These are phyloP conservation scores for Drosophila parabipectinata DNA, from an alignment of 1,140 invertebrate genomes.

Conservation along the genomic window DNA sequence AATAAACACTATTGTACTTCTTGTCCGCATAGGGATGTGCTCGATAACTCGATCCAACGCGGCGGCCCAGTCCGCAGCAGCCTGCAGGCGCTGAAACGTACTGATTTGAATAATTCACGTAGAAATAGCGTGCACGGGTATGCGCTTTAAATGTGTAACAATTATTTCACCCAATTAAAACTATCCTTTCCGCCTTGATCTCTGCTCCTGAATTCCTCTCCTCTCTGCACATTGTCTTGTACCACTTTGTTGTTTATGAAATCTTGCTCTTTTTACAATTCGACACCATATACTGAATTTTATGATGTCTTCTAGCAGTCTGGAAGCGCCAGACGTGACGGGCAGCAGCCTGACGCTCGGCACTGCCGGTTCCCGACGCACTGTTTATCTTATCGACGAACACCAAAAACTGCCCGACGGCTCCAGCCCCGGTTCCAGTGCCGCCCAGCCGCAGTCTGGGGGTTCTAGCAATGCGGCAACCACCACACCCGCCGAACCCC, in stretches of 20 bases:
- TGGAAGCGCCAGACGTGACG: conserved; percentile 83
- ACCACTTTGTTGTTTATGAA: conserved; percentile 10
- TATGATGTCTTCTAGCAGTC: conserved; percentile 50
- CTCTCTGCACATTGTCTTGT: conserved; percentile 7
- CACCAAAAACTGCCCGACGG: conserved; percentile 86
- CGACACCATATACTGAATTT: not conserved
- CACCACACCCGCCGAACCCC: conserved; percentile 66
- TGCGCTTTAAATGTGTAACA: conserved; percentile 77
- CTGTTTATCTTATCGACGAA: conserved; percentile 92
- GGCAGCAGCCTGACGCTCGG: conserved; percentile 87
- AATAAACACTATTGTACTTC: conserved; percentile 15
- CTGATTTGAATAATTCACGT: conserved; percentile 82
- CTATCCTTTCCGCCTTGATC: not conserved
- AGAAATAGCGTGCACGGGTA: conserved; percentile 84
- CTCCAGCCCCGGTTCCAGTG: conserved; percentile 23
- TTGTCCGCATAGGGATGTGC: conserved; percentile 59
- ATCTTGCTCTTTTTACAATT: not conserved
- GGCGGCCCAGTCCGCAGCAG: conserved; percentile 77
- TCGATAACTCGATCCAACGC: conserved; percentile 76
- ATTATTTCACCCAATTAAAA: conserved; percentile 15
- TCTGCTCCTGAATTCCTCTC: not conserved
- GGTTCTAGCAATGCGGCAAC: conserved; percentile 38
- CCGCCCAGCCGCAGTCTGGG: conserved; percentile 40
- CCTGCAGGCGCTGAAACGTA: conserved; percentile 81
- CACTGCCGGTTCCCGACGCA: conserved; percentile 90